Evolutionary conservation across 2,888 invertebrate species (phyloP).

Genomic region (Stenchaetothrips biformis): DNA sequence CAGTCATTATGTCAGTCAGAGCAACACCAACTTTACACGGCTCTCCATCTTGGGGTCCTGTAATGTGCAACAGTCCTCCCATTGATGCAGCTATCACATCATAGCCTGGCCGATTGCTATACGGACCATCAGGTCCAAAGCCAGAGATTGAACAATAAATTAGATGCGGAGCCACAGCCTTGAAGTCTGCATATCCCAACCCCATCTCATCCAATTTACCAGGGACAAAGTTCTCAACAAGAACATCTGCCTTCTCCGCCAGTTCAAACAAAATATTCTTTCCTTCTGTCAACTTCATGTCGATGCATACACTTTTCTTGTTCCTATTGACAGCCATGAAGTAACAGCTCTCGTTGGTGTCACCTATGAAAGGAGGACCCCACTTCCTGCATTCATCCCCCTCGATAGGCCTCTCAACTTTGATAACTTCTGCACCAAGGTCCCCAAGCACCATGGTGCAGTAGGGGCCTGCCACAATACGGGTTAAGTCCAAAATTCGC

Average conservation of each 20-base stretch:
- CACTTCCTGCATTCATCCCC: conserved; percentile 89
- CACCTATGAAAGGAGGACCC: conserved; percentile 82
- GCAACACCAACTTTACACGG: conserved; percentile 92
- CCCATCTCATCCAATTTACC: conserved; percentile 73
- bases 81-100: conserved; percentile 93
- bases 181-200: conserved; percentile 74
- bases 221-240: conserved; percentile 92
- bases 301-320: conserved; percentile 85
- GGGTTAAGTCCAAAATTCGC: conserved; percentile 71
- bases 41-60: conserved; percentile 75
- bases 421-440: conserved; percentile 86
- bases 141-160: conserved; percentile 94
- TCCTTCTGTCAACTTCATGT: conserved; percentile 69
- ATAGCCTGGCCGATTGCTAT: conserved; percentile 82
- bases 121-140: conserved; percentile 84
- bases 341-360: conserved; percentile 66
- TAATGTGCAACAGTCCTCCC: conserved; percentile 84
- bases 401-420: conserved; percentile 76
- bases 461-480: conserved; percentile 90
- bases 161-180: conserved; percentile 64
- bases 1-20: conserved; percentile 87
- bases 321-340: conserved; percentile 88
- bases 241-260: conserved; percentile 72
- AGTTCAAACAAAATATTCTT: conserved; percentile 62
- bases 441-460: conserved; percentile 92